Percentiles rank a stretch among this genome's conserved stretches.
phyloP scores from a whole-genome alignment of 2,888 invertebrate species.

The Cybosia mesomella region DNA sequence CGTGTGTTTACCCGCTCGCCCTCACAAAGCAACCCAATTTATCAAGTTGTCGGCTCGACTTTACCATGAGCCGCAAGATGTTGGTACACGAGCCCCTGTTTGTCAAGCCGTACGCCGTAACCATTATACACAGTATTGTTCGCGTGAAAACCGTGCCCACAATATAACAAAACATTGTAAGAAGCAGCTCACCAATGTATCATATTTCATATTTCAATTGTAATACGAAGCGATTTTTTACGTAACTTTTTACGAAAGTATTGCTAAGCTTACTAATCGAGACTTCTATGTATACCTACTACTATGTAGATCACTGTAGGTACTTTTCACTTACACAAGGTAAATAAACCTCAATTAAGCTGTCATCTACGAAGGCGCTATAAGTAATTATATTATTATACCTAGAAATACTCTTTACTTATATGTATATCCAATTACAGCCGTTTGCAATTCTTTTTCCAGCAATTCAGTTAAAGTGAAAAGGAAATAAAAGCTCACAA shows the following conservation, averaged over 20 bases:
- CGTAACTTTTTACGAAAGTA: background rate
- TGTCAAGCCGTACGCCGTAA: conserved; percentile 69
- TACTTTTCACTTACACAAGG: background rate
- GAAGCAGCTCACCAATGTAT: conserved; percentile 24
- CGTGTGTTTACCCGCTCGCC: conserved; percentile 76
- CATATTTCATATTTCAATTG: conserved; percentile 29
- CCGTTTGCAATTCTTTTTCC: conserved; percentile 39
- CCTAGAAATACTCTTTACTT: background rate
- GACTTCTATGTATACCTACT: background rate
- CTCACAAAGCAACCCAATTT: conserved; percentile 80
- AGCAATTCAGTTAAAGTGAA: conserved; percentile 66
- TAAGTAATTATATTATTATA: background rate
- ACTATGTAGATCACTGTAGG: background rate
- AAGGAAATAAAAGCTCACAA: conserved; percentile 83
- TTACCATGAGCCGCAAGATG: conserved; percentile 70
- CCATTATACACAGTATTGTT: conserved; percentile 59
- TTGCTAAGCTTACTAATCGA: background rate
- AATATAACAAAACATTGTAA: conserved; percentile 45
- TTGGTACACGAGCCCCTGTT: conserved; percentile 73
- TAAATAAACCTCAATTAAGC: background rate
- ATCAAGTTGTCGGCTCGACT: conserved; percentile 79
- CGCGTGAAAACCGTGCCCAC: conserved; percentile 46
- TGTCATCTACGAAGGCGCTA: background rate
- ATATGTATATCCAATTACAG: conserved; percentile 7
- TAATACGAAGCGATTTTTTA: background rate